A percentile compares a stretch with the other conserved stretches of the same genome.
Conservation (phyloP, 2,113 vertebrate genomes). For the Tylochromis polylepis region DNA sequence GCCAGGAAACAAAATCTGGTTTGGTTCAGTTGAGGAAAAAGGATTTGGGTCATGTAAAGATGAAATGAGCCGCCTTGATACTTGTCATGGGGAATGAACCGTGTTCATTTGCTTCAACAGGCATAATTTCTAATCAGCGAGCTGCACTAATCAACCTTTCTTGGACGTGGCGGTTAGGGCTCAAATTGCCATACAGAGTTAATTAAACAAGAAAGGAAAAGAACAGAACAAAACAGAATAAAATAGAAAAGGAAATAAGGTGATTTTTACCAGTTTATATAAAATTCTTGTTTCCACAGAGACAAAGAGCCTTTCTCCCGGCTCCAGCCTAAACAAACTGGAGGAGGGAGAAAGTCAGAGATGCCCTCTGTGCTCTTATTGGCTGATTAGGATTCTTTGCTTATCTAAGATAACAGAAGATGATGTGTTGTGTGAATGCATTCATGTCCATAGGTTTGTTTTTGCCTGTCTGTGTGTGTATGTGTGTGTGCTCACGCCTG, state of each 20-base stretch:
- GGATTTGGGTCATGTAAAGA: slow-evolving; percentile 20
- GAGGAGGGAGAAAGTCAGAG: neutral
- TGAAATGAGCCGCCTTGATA: slow-evolving; percentile 35
- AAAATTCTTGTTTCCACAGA: neutral
- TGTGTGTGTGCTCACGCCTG: neutral
- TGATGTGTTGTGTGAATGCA: neutral
- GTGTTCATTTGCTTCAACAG: slow-evolving; percentile 35
- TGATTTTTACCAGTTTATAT: neutral
- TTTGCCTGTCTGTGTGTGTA: neutral
- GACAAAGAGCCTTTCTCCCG: neutral
- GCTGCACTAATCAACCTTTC: slow-evolving; percentile 51
- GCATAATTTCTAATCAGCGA: slow-evolving; percentile 49
- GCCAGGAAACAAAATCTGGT: neutral
- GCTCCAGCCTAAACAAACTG: neutral
- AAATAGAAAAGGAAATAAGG: neutral
- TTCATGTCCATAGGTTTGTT: neutral
- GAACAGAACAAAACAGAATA: neutral
- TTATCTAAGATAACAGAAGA: slow-evolving; percentile 51
- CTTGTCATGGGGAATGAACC: slow-evolving; percentile 13
- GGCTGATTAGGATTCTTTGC: slow-evolving; percentile 47
- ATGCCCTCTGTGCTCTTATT: slow-evolving; percentile 27
- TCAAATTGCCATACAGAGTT: slow-evolving; percentile 26
- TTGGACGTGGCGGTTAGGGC: slow-evolving; percentile 18
- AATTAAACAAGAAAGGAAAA: slow-evolving; percentile 29
- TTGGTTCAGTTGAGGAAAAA: slow-evolving; percentile 12